Percentiles rank a stretch among this genome's conserved stretches.
Conservation (phyloP, 2,113 vertebrate species). For the Pedionomus torquatus region DNA sequence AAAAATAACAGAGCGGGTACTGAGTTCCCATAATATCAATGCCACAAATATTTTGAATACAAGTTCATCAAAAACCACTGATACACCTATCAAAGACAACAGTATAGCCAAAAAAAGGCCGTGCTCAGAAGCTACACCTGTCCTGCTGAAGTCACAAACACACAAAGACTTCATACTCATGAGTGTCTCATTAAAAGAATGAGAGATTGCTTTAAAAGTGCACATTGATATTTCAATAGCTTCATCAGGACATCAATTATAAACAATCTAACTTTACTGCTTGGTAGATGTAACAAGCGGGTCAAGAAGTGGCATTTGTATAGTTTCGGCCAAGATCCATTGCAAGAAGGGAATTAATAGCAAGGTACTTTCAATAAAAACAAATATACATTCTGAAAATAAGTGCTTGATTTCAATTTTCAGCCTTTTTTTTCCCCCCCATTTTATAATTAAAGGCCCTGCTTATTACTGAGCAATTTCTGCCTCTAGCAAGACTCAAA, state of each 20-base stretch:
- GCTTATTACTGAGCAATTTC: not conserved
- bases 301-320: not conserved
- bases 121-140: not conserved
- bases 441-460: not conserved
- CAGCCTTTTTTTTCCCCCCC: not conserved
- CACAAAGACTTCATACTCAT: not conserved
- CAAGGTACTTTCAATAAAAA: not conserved
- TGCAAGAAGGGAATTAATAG: not conserved
- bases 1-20: fast-evolving
- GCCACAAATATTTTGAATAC: not conserved
- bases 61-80: not conserved
- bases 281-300: not conserved
- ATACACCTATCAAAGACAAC: not conserved
- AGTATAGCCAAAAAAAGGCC: not conserved
- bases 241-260: not conserved
- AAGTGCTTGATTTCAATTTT: not conserved
- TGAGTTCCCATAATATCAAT: not conserved
- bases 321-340: not conserved
- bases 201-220: not conserved
- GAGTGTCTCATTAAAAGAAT: not conserved
- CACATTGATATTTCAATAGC: not conserved
- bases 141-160: not conserved
- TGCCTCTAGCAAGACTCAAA: not conserved
- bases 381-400: not conserved
- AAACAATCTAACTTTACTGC: not conserved